phyloP scores from a whole-genome alignment of 2,797 vertebrate genomes.

The Melanotaenia trifasciata region DNA sequence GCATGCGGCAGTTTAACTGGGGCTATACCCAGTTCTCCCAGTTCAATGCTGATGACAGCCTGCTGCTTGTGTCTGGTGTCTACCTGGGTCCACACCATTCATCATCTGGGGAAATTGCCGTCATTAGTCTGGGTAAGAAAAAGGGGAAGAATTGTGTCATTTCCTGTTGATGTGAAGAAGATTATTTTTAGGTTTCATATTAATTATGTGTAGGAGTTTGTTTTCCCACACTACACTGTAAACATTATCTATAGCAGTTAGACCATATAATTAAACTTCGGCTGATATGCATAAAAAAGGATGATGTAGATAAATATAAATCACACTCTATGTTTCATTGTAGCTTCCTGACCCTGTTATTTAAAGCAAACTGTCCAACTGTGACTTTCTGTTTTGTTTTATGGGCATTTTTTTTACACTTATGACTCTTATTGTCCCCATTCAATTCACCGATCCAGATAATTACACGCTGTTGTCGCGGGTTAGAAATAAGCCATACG shows the following conservation, averaged over 20 bases:
- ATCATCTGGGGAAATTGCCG: conserved; percentile 94
- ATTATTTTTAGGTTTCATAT: conserved; percentile 8
- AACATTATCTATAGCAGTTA: neutral
- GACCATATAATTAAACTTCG: neutral
- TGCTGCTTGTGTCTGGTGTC: conserved; percentile 94
- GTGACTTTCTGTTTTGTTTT: neutral
- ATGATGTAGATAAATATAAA: neutral
- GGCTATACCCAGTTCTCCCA: conserved; percentile 99
- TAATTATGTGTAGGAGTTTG: neutral
- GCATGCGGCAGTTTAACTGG: conserved; percentile 97
- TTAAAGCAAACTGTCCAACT: neutral
- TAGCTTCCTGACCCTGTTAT: neutral
- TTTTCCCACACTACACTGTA: neutral
- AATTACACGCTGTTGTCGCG: conserved; percentile 92
- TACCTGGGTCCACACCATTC: conserved; percentile 94
- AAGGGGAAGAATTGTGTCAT: neutral
- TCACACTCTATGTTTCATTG: neutral
- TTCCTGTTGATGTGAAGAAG: conserved; percentile 6
- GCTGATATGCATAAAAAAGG: neutral
- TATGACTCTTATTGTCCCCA: neutral
- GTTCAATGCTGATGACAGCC: conserved; percentile 95
- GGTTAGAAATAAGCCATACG: conserved; percentile 96
- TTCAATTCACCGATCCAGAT: conserved; percentile 76
- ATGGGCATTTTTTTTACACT: conserved; percentile 1
- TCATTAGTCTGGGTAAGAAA: conserved; percentile 92